Conservation (phyloP, 1,140 invertebrate species). For the Nebria ingens region DNA sequence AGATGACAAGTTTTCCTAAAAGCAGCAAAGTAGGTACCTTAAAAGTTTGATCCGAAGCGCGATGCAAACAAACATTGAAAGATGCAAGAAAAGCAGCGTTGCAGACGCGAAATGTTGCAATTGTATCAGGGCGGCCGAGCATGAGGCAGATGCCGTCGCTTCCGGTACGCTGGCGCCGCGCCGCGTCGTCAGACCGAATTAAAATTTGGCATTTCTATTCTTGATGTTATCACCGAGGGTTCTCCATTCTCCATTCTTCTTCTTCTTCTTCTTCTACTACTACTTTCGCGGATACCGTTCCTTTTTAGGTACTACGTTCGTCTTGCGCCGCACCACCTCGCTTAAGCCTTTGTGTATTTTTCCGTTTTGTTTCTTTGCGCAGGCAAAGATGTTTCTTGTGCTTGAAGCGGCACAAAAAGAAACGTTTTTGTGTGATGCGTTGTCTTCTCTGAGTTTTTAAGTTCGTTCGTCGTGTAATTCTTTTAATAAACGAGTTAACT, state of each 20-base stretch:
- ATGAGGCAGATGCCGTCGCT: not conserved
- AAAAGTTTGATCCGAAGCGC: no score
- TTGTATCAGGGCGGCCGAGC: not conserved
- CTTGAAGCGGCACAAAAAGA: no score
- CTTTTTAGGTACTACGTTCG: not conserved
- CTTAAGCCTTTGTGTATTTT: not conserved
- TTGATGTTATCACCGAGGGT: not conserved
- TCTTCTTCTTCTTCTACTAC: not conserved
- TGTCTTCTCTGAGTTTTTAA: not conserved
- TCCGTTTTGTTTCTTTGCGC: no score
- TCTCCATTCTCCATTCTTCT: not conserved
- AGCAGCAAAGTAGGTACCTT: no score
- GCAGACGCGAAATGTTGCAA: no score
- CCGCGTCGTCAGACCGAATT: not conserved
- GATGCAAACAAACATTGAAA: no score
- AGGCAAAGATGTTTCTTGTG: no score
- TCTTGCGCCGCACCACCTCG: not conserved
- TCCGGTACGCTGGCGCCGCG: conserved; percentile 1
- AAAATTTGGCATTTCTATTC: conserved; percentile 3
- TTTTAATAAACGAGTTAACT: conserved; percentile 3
- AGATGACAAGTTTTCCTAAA: no score
- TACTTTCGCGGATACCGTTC: no score
- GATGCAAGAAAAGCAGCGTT: no score
- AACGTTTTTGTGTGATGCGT: not conserved
- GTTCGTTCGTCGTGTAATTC: not conserved